Conservation (phyloP, 2,797 vertebrate species). For the Odontamblyopus lacepedii region DNA sequence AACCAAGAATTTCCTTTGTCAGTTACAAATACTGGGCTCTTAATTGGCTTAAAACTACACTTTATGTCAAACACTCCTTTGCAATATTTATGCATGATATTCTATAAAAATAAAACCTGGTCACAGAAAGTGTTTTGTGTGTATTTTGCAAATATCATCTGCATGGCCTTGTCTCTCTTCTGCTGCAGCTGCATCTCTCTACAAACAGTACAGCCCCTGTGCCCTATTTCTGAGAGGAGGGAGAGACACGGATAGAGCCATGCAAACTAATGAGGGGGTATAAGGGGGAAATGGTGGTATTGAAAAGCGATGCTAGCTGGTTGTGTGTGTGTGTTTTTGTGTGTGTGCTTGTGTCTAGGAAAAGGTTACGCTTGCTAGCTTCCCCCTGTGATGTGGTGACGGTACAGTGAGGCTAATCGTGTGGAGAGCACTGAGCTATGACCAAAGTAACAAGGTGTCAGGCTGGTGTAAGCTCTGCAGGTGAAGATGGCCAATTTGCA, state of each 20-base stretch:
- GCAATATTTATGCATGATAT: background rate
- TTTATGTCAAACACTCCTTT: no score
- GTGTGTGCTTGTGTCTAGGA: conserved; percentile 1
- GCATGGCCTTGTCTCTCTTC: conserved; percentile 22
- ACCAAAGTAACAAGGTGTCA: conserved; percentile 43
- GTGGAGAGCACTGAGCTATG: conserved; percentile 27
- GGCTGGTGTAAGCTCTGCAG: conserved; percentile 30
- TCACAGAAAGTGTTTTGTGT: conserved; percentile 21
- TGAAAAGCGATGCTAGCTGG: conserved; percentile 22
- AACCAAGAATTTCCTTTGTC: background rate
- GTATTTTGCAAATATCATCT: conserved; percentile 6
- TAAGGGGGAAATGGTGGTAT: conserved; percentile 36
- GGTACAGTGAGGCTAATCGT: conserved; percentile 32
- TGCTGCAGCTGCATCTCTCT: conserved; percentile 67
- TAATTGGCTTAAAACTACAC: no score
- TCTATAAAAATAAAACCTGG: background rate
- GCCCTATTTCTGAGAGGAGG: conserved; percentile 67
- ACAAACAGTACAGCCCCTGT: conserved; percentile 72
- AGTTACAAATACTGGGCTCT: no score
- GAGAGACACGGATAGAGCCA: conserved; percentile 44
- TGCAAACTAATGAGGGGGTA: conserved; percentile 52
- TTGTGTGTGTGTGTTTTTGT: background rate
- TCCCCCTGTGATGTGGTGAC: conserved; percentile 51
- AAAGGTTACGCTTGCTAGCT: conserved; percentile 9
- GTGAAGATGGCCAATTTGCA: conserved; percentile 9